phyloP scores from a whole-genome alignment of 2,113 vertebrate species.

The Amphiprion ocellaris region DNA sequence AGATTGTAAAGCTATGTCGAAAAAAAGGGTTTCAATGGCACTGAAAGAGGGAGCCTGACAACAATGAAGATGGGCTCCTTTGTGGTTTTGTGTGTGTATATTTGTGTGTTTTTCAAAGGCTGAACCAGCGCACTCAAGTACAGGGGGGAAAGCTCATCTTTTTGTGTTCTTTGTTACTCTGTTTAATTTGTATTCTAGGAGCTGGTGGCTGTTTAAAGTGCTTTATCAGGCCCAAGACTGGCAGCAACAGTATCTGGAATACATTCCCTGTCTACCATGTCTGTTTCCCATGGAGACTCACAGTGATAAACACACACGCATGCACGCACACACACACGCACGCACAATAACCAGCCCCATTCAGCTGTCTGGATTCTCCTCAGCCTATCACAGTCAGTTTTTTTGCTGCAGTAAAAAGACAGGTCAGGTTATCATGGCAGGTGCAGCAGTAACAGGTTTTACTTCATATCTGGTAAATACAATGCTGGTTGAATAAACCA shows the following conservation, averaged over 20 bases:
- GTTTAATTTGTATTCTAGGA: slow-evolving; percentile 60
- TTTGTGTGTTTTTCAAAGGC: slow-evolving; percentile 14
- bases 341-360: slow-evolving; percentile 6
- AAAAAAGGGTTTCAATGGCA: slow-evolving; percentile 7
- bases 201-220: slow-evolving; percentile 41
- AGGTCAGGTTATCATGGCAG: slow-evolving; percentile 14
- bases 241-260: slow-evolving; percentile 60
- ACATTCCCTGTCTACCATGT: slow-evolving; percentile 63
- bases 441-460: neutral
- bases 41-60: slow-evolving; percentile 15
- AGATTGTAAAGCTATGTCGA: slow-evolving; percentile 37
- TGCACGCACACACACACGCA: slow-evolving; percentile 20
- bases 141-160: slow-evolving; percentile 4
- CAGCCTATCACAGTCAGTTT: slow-evolving; percentile 16
- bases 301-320: slow-evolving; percentile 46
- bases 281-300: slow-evolving; percentile 60
- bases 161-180: slow-evolving; percentile 36
- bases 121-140: neutral
- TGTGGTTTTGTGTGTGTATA: slow-evolving; percentile 9
- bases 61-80: slow-evolving; percentile 20
- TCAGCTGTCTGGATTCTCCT: slow-evolving; percentile 21
- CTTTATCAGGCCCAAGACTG: slow-evolving; percentile 57
- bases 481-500: neutral
- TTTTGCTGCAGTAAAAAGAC: slow-evolving; percentile 19
- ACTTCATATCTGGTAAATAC: no score